phyloP scores from a whole-genome alignment of 2,113 vertebrate genomes.

The Pomatorhinus ruficollis region DNA sequence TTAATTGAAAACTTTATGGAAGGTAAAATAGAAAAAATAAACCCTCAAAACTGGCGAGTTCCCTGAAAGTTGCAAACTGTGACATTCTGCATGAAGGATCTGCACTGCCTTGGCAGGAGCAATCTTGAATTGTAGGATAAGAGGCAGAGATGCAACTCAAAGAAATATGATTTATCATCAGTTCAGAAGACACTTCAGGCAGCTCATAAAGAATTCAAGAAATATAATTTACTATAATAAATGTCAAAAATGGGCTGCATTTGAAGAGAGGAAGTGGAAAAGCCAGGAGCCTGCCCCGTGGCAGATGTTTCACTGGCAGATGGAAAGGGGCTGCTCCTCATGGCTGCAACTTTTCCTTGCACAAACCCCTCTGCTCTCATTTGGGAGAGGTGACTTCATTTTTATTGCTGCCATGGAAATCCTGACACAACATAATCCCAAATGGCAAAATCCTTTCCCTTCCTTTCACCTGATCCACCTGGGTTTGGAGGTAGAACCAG shows the following conservation, averaged over 20 bases:
- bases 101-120: not conserved
- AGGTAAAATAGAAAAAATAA: not conserved
- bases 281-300: not conserved
- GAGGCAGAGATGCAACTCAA: constrained; percentile 34
- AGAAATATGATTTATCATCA: constrained; percentile 60
- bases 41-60: not conserved
- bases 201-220: constrained; percentile 66
- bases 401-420: not conserved
- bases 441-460: not conserved
- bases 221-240: constrained; percentile 61
- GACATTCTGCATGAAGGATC: not conserved
- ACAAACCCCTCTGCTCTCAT: not conserved
- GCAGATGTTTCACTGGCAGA: not conserved
- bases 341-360: not conserved
- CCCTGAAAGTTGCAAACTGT: not conserved
- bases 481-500: not conserved
- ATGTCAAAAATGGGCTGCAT: constrained; percentile 56
- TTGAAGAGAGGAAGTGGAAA: constrained; percentile 35
- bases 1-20: not conserved
- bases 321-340: not conserved
- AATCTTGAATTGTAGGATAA: not conserved
- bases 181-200: constrained; percentile 49
- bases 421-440: not conserved
- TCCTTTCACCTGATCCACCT: fast-evolving
- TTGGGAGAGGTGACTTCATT: not conserved